Conservation (phyloP, 2,888 invertebrate genomes). For the Mechanitis mazaeus region DNA sequence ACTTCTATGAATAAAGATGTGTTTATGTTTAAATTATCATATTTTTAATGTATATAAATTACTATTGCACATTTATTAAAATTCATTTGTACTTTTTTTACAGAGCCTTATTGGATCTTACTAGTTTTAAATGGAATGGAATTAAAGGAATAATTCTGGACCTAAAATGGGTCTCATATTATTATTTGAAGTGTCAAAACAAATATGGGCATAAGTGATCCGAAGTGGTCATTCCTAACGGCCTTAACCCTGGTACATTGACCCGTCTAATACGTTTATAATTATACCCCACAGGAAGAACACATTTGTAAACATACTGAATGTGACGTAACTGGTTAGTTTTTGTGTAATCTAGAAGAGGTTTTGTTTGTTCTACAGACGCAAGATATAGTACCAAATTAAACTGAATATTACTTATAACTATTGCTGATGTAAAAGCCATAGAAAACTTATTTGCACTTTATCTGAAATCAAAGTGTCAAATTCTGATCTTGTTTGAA, state of each 20-base stretch:
- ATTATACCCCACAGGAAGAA: constrained; percentile 53
- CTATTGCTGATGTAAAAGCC: no score
- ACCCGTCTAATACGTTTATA: constrained; percentile 74
- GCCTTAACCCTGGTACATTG: constrained; percentile 64
- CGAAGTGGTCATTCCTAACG: constrained; percentile 37
- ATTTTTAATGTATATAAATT: no score
- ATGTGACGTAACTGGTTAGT: constrained; percentile 51
- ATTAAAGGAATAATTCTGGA: neutral
- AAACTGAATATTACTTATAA: neutral
- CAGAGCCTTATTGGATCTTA: no score
- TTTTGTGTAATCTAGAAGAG: constrained; percentile 25
- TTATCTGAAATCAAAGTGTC: no score
- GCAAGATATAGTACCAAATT: neutral
- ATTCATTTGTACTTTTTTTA: no score
- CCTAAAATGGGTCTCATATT: neutral
- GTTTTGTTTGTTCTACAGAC: constrained; percentile 7
- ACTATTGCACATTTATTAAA: no score
- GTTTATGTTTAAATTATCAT: no score
- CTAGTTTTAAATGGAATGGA: no score
- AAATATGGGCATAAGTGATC: constrained; percentile 4
- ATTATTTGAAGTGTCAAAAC: constrained; percentile 4
- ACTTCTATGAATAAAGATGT: no score
- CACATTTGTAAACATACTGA: constrained; percentile 64
- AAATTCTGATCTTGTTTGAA: no score
- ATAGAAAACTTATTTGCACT: no score